These are phyloP conservation scores for Catostylus mosaicus DNA, from an alignment of 30 jellyfish, hydroid and myxozoan genomes.

Conservation along the genomic window DNA sequence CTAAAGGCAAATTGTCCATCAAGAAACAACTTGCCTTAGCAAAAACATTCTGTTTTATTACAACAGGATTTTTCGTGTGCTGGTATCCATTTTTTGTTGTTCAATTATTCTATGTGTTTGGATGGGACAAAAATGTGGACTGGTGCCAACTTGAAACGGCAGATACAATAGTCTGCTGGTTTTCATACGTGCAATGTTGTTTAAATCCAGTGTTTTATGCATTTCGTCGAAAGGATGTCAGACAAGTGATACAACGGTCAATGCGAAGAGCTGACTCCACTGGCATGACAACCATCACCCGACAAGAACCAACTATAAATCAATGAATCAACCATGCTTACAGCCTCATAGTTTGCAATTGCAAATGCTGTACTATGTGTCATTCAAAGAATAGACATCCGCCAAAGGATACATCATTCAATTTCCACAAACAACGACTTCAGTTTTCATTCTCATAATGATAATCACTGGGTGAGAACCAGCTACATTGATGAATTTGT, in stretches of 20 bases:
- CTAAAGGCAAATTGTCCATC: background rate
- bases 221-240: conserved; percentile 42
- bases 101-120: conserved; percentile 47
- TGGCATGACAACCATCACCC: background rate
- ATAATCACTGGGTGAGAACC: too few relatives aligned
- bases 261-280: background rate
- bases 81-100: conserved; percentile 72
- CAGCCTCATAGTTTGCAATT: too few relatives aligned
- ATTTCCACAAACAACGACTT: too few relatives aligned
- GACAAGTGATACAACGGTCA: conserved; percentile 30
- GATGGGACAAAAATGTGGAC: conserved; percentile 33
- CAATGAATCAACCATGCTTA: too few relatives aligned
- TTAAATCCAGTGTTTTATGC: conserved; percentile 65
- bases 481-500: too few relatives aligned
- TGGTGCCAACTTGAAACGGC: conserved; percentile 69
- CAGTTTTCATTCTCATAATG: too few relatives aligned
- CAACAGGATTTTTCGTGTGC: conserved; percentile 60
- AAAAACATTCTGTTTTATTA: conserved; percentile 48
- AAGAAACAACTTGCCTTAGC: conserved; percentile 55
- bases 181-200: conserved; percentile 70
- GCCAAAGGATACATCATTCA: too few relatives aligned
- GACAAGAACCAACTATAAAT: conserved; percentile 26
- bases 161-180: conserved; percentile 80
- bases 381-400: too few relatives aligned
- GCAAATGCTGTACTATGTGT: too few relatives aligned